Evolutionary conservation across 2,113 vertebrate species (phyloP).

Genomic region (Amazona vittata): DNA sequence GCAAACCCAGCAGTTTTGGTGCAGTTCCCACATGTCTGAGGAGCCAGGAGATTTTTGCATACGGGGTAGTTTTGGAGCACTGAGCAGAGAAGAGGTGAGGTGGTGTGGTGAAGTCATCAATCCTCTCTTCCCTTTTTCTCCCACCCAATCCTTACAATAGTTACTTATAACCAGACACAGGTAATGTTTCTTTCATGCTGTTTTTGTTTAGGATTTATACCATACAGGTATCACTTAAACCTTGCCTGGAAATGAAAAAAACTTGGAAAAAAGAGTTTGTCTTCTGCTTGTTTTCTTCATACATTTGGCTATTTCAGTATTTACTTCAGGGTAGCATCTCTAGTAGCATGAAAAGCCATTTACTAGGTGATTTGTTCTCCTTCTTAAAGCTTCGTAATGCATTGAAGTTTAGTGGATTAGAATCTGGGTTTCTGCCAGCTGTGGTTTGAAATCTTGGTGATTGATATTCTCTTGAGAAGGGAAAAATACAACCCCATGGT

Average conservation of each 20-base stretch:
- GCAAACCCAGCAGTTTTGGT: not conserved
- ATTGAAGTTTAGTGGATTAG: not conserved
- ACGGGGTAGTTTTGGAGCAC: not conserved
- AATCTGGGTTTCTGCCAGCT: not conserved
- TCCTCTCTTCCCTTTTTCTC: not conserved
- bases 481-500: not conserved
- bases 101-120: not conserved
- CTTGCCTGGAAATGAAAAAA: not conserved
- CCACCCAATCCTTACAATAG: not conserved
- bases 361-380: not conserved
- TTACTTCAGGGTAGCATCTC: not conserved
- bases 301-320: not conserved
- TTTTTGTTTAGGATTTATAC: not conserved
- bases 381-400: not conserved
- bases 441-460: not conserved
- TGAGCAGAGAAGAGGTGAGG: not conserved
- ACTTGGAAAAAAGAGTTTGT: not conserved
- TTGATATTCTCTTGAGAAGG: not conserved
- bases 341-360: not conserved
- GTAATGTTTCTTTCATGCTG: not conserved
- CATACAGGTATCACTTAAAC: not conserved
- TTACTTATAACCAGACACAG: not conserved
- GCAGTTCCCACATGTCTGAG: not conserved
- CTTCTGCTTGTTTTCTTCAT: not conserved
- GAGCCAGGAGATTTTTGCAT: not conserved